phyloP scores from a whole-genome alignment of 92 coral and sea anemone genomes.

The Parazoanthus atlanticus region DNA sequence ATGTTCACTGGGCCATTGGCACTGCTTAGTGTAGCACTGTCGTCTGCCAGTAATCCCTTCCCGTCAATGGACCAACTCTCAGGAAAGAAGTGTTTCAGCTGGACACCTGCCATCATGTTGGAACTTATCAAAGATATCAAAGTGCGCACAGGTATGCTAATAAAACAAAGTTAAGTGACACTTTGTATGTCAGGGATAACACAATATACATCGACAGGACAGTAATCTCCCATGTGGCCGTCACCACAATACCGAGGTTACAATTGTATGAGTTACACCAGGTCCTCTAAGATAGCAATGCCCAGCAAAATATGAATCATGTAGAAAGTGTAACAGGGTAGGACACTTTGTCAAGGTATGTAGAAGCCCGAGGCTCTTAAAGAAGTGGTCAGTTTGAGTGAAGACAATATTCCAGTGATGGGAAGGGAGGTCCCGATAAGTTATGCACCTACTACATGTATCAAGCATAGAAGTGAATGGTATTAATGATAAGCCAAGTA shows the following conservation, averaged over 20 bases:
- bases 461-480: slow-evolving; percentile 21
- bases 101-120: slow-evolving; percentile 83
- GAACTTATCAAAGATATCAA: slow-evolving; percentile 83
- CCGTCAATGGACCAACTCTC: slow-evolving; percentile 66
- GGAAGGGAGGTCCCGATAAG: slow-evolving; percentile 16
- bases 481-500: not conserved
- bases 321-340: slow-evolving; percentile 33
- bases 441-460: slow-evolving; percentile 42
- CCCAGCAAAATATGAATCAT: slow-evolving; percentile 43
- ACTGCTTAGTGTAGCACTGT: slow-evolving; percentile 76
- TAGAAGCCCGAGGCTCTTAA: not conserved
- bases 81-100: slow-evolving; percentile 83
- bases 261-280: not conserved
- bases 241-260: not conserved
- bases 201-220: not conserved
- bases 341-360: slow-evolving; percentile 57
- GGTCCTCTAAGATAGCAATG: not conserved
- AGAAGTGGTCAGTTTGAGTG: not conserved
- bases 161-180: not conserved
- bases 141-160: slow-evolving; percentile 73
- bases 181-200: not conserved
- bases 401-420: slow-evolving; percentile 16
- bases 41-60: slow-evolving; percentile 80
- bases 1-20: slow-evolving; percentile 91
- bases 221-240: not conserved